These are phyloP conservation scores for Naso thynnoides DNA, from an alignment of 2,797 vertebrate species.

Conservation along the genomic window DNA sequence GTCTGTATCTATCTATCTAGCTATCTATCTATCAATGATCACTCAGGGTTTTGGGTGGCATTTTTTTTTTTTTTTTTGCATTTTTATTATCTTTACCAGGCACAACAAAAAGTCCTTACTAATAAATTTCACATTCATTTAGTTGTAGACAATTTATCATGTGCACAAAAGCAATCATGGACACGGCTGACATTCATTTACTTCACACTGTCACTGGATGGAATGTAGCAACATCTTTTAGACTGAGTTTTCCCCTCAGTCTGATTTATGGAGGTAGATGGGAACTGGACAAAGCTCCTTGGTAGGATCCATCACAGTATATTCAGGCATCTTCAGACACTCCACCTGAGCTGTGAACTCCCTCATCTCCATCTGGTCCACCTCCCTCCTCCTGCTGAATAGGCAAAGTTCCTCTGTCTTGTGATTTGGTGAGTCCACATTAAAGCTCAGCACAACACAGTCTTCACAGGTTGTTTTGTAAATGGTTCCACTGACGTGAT, in stretches of 20 bases:
- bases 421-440: fast-evolving
- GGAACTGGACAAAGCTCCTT: slow-evolving; percentile 4
- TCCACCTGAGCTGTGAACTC: slow-evolving; percentile 49
- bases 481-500: not conserved
- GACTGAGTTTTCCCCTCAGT: not conserved
- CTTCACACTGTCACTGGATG: not conserved
- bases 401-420: slow-evolving; percentile 9
- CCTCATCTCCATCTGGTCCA: slow-evolving; percentile 31
- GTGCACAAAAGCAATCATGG: not conserved
- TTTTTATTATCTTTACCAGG: too few species aligned
- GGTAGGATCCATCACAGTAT: slow-evolving; percentile 47
- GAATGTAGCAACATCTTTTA: not conserved
- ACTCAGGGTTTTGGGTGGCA: not conserved
- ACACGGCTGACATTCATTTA: not conserved
- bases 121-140: not conserved
- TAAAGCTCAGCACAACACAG: slow-evolving; percentile 27
- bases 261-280: fast-evolving
- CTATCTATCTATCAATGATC: not conserved
- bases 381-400: slow-evolving; percentile 55
- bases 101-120: not conserved
- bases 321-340: slow-evolving; percentile 53
- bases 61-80: not conserved
- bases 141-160: not conserved
- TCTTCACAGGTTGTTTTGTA: slow-evolving; percentile 26
- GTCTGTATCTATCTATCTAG: not conserved